Conservation (phyloP, 1,140 invertebrate species). For the Calycopis cecrops region DNA sequence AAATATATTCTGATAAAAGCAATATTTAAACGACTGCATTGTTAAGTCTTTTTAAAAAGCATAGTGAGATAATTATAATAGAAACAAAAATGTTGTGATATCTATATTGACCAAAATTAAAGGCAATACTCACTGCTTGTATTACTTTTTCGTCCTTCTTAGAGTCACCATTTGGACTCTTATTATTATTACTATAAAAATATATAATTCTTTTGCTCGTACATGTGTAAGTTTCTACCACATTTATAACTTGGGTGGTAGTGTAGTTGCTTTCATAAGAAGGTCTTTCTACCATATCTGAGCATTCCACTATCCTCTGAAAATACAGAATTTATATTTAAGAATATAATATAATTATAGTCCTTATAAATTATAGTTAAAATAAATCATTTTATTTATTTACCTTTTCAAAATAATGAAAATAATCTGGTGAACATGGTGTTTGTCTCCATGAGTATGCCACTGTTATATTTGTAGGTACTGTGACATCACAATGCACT, state of each 20-base stretch:
- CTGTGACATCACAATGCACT: slow-evolving; percentile 53
- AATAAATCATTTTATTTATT: background rate
- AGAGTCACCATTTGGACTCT: slow-evolving; percentile 17
- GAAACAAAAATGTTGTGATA: too few species aligned
- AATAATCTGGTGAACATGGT: slow-evolving; percentile 60
- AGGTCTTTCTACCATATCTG: slow-evolving; percentile 37
- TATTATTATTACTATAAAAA: slow-evolving; percentile 33
- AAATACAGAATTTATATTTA: slow-evolving; percentile 17
- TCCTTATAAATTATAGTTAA: too few species aligned
- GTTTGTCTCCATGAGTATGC: slow-evolving; percentile 44
- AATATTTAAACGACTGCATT: too few species aligned
- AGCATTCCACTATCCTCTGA: slow-evolving; percentile 51
- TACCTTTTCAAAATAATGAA: slow-evolving; percentile 64
- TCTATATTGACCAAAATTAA: background rate
- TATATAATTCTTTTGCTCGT: slow-evolving; percentile 40
- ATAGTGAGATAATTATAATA: too few species aligned
- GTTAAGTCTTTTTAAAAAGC: too few species aligned
- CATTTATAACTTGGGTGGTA: slow-evolving; percentile 25
- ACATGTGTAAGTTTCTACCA: slow-evolving; percentile 34
- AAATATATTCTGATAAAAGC: too few species aligned
- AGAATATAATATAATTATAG: too few species aligned
- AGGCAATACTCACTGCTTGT: slow-evolving; percentile 27
- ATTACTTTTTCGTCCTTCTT: slow-evolving; percentile 27
- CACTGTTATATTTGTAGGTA: slow-evolving; percentile 45
- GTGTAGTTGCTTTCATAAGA: slow-evolving; percentile 30